phyloP scores from a whole-genome alignment of 2,888 invertebrate species.

The Eupeodes latifasciatus region DNA sequence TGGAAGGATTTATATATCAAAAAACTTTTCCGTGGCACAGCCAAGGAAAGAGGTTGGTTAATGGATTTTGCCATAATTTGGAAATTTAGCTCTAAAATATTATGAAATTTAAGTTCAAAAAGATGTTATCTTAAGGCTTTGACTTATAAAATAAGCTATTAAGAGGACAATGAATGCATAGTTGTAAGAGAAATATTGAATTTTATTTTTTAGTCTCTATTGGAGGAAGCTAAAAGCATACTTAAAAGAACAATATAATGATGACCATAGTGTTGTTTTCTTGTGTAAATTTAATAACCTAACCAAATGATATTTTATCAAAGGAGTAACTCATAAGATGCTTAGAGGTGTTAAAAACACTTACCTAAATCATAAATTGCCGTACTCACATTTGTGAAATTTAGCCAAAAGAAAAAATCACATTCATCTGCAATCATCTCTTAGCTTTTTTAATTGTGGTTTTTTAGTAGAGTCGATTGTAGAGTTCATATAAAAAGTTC shows the following conservation, averaged over 20 bases:
- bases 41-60: too few species aligned
- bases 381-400: constrained; percentile 49
- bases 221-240: constrained; percentile 27
- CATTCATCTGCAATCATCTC: constrained; percentile 27
- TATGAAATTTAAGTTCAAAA: too few species aligned
- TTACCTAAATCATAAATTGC: constrained; percentile 38
- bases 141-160: neutral
- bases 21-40: too few species aligned
- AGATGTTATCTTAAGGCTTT: too few species aligned
- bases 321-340: constrained; percentile 40
- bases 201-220: neutral
- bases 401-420: constrained; percentile 50
- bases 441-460: constrained; percentile 1
- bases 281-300: constrained; percentile 5
- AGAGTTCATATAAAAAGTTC: constrained; percentile 48
- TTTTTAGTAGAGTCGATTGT: constrained; percentile 9
- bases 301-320: constrained; percentile 43
- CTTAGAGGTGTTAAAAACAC: constrained; percentile 61
- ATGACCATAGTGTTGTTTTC: neutral
- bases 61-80: too few species aligned
- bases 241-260: constrained; percentile 38
- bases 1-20: too few species aligned
- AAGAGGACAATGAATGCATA: neutral
- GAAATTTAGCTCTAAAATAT: too few species aligned
- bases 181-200: constrained; percentile 1